Conservation (phyloP, 2,888 invertebrate genomes). For the Matsumyia berberina region DNA sequence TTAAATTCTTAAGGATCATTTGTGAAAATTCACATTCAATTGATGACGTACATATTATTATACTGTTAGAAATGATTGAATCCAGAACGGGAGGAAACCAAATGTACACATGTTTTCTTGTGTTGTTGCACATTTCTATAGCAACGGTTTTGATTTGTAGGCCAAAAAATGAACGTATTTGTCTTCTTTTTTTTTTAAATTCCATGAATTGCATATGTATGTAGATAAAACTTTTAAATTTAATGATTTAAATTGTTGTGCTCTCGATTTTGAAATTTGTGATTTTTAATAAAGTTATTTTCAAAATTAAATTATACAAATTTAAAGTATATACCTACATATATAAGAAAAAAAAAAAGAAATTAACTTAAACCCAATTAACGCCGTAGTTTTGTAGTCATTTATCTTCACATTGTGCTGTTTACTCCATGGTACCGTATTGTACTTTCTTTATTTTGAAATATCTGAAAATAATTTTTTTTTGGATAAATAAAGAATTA, state of each 20-base stretch:
- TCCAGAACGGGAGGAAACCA: constrained; percentile 4
- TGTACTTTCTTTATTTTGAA: constrained; percentile 95
- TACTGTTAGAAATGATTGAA: constrained; percentile 4
- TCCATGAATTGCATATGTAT: not conserved
- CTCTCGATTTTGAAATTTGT: constrained; percentile 47
- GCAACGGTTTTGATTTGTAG: no score
- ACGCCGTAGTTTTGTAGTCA: constrained; percentile 13
- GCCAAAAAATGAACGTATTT: no score
- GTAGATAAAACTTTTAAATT: not conserved
- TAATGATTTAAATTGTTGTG: constrained; percentile 17
- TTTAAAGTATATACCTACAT: no score
- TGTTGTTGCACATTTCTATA: not conserved
- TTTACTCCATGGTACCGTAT: constrained; percentile 95
- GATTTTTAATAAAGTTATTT: constrained; percentile 14
- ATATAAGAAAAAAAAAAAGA: not conserved
- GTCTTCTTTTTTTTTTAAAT: not conserved
- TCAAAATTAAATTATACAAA: not conserved
- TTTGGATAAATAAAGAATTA: not conserved
- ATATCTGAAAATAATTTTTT: constrained; percentile 86
- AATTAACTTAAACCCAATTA: constrained; percentile 6
- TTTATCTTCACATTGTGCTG: not conserved
- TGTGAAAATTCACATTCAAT: not conserved
- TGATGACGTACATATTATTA: not conserved
- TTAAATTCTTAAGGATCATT: not conserved
- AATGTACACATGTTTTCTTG: not conserved